Percentiles rank a stretch among this genome's conserved stretches.
These are phyloP conservation scores for Dascyllus trimaculatus DNA, from an alignment of 2,113 vertebrate genomes.

Conservation along the genomic window DNA sequence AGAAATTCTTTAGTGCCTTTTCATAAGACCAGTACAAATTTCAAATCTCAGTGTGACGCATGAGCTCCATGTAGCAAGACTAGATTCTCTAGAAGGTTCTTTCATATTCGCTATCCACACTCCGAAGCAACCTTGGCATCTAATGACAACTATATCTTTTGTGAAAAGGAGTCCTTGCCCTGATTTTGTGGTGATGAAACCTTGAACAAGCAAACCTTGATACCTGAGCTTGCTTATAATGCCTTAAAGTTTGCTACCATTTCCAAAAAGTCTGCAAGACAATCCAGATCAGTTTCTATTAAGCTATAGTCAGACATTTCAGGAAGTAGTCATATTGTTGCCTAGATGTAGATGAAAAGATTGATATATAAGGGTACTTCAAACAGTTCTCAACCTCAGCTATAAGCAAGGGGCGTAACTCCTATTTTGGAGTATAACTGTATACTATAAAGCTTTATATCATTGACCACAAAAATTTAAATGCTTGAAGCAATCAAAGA, in stretches of 20 bases:
- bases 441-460: no score
- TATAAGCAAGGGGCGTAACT: no score
- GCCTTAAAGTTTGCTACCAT: not conserved
- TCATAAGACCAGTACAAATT: constrained; percentile 60
- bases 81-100: constrained; percentile 36
- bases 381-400: no score
- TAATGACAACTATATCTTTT: not conserved
- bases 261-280: not conserved
- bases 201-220: not conserved
- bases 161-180: no score
- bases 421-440: no score
- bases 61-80: constrained; percentile 12
- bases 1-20: constrained; percentile 76
- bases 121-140: not conserved
- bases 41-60: constrained; percentile 57
- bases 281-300: no score
- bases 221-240: not conserved
- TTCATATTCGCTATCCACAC: constrained; percentile 4
- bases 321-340: not conserved
- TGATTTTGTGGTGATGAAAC: not conserved
- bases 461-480: no score
- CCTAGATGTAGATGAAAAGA: no score
- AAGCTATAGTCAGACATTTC: no score
- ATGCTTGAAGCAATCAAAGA: no score
- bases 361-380: no score